Evolutionary conservation across 2,888 invertebrate genomes (phyloP), one percentile per base, ranked within the genome.

Genomic region (Lithodes maja): DNA sequence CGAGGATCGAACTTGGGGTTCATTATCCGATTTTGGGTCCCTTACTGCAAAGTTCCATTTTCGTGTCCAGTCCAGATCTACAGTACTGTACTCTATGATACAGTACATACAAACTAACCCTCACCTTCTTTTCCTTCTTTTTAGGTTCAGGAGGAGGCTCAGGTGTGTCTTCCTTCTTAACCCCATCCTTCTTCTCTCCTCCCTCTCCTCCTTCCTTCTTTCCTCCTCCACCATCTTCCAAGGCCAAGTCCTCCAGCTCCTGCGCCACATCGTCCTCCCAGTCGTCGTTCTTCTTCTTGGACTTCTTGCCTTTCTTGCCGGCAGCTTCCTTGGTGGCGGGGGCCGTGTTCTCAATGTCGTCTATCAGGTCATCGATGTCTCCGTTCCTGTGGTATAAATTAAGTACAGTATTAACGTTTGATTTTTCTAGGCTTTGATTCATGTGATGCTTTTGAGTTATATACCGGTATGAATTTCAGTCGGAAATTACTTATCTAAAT

Each of bases 241-340:
- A 61, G 5, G 92, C 91, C 81, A 92, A 54, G 33, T 90, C 77
- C n/a, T 90, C 89, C 79, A 92, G 82, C 68, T 90, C 91, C 53
- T 81, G 82, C 3, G 89, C 75, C 52, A 90, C 69, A 17, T 89
- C 90, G 17, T 92, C 92, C n/a, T 91, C 90, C 77, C 90, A 91
- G 50, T 85, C 84, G 90, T 93, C 93, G 89, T 93, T 94, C 87
- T 93, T 93, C 92, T 94, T 94, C 92, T 93, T 93, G 91, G 94
- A 94, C 92, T 93, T 94, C 92, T 93, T 94, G 86, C 93, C 93
- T 91, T 94, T 93, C 91, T 93, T 93, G 5, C 82, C 82, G 2
- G 53, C 84, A 2, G 53, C 84, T 2, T 17, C 75, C 2, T 77
- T 2, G 3, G 84, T 84, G 74, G 80, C 80, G 5, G 75, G 55